Conservation (phyloP, 2,888 invertebrate genomes). For the Xanthorhoe designata region DNA sequence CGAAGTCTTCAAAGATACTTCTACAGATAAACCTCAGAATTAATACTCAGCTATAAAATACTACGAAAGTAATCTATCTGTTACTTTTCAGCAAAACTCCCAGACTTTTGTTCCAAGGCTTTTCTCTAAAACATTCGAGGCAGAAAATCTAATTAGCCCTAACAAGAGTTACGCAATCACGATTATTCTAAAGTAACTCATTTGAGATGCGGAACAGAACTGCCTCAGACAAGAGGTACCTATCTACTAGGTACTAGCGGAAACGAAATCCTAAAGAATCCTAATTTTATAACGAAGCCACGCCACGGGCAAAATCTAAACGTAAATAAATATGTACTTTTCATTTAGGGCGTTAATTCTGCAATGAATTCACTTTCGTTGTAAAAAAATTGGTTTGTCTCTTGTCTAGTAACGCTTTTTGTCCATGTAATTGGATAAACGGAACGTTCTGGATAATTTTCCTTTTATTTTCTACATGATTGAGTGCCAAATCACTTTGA, state of each 20-base stretch:
- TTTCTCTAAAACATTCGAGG: not conserved
- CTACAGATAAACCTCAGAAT: too few relatives aligned
- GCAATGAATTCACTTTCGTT: not conserved
- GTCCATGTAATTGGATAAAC: conserved; percentile 9
- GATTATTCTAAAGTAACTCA: not conserved
- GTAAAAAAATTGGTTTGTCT: not conserved
- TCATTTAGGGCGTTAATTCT: too few relatives aligned
- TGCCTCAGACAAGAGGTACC: not conserved
- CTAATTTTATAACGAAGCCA: not conserved
- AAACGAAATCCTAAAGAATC: not conserved
- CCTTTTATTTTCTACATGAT: conserved; percentile 19
- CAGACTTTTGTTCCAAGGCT: not conserved
- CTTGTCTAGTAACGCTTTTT: not conserved
- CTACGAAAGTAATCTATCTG: too few relatives aligned
- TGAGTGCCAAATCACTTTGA: conserved; percentile 9
- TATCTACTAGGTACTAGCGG: not conserved
- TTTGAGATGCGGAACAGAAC: not conserved
- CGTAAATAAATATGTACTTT: too few relatives aligned
- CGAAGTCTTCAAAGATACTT: too few relatives aligned
- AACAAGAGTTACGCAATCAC: not conserved
- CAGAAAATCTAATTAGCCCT: conserved; percentile 1
- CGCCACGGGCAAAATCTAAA: too few relatives aligned
- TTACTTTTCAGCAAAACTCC: not conserved
- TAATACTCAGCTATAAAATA: too few relatives aligned
- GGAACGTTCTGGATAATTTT: conserved; percentile 10